Evolutionary conservation across 2,797 vertebrate species (phyloP).

Genomic region (Sternotherus odoratus): DNA sequence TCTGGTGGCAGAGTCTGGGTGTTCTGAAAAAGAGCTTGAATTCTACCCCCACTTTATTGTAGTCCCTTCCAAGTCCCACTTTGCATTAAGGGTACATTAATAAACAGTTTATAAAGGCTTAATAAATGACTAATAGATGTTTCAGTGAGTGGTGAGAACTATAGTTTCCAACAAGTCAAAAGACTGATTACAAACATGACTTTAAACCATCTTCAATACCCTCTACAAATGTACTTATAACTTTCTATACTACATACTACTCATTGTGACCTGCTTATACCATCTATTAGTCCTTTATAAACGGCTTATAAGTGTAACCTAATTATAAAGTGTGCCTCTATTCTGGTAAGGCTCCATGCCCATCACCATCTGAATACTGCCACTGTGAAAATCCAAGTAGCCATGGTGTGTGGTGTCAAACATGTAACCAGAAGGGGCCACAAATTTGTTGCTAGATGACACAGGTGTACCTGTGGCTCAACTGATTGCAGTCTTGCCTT

Average conservation of each 20-base stretch:
- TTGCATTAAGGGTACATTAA: background rate
- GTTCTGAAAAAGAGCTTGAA: background rate
- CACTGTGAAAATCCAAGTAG: background rate
- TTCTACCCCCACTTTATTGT: background rate
- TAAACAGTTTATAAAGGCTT: background rate
- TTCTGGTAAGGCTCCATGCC: background rate
- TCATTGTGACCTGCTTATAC: background rate
- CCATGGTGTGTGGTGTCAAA: accelerated
- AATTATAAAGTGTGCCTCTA: slow-evolving; percentile 25
- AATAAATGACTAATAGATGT: background rate
- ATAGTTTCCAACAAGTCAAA: slow-evolving; percentile 3
- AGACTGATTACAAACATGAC: background rate
- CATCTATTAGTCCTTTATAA: background rate
- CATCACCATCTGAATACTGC: background rate
- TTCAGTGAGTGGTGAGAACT: background rate
- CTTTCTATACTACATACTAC: background rate
- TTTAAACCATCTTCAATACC: background rate
- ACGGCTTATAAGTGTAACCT: background rate
- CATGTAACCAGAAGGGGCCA: background rate
- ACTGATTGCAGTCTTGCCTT: background rate
- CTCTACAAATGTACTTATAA: background rate
- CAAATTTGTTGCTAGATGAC: background rate
- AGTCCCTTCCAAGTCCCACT: background rate
- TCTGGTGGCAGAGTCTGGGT: accelerated
- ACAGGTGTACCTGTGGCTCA: background rate